phyloP scores from a whole-genome alignment of 2,113 vertebrate genomes.

The Catharus fuscescens region DNA sequence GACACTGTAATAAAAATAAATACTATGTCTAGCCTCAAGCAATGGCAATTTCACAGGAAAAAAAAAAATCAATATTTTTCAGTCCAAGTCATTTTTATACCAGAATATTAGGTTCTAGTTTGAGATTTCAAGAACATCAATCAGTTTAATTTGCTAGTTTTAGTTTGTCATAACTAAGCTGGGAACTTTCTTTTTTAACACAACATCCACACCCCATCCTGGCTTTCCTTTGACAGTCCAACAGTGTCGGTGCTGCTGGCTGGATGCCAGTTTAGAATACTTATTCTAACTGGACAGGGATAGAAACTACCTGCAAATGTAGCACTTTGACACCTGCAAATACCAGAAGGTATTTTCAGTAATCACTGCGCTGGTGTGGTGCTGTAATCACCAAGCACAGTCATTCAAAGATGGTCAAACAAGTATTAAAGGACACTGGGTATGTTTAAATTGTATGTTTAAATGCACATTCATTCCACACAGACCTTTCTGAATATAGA shows the following conservation, averaged over 20 bases:
- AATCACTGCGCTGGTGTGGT: neutral
- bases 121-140: neutral
- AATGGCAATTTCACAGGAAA: conserved; percentile 19
- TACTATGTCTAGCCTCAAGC: conserved; percentile 40
- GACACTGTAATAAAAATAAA: conserved; percentile 64
- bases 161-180: neutral
- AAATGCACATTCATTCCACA: neutral
- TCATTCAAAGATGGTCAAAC: neutral
- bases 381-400: neutral
- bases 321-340: neutral
- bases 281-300: neutral
- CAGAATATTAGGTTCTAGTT: neutral
- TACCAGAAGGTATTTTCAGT: neutral
- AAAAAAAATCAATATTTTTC: conserved; percentile 39
- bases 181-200: neutral
- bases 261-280: neutral
- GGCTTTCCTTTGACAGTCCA: neutral
- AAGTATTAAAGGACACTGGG: neutral
- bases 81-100: conserved; percentile 45
- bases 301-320: neutral
- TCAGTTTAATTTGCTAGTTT: neutral
- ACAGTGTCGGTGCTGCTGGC: neutral
- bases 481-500: neutral
- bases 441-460: neutral
- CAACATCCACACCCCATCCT: neutral